These are phyloP conservation scores for Percina caprodes DNA, from an alignment of 2,113 vertebrate genomes.

Conservation along the genomic window DNA sequence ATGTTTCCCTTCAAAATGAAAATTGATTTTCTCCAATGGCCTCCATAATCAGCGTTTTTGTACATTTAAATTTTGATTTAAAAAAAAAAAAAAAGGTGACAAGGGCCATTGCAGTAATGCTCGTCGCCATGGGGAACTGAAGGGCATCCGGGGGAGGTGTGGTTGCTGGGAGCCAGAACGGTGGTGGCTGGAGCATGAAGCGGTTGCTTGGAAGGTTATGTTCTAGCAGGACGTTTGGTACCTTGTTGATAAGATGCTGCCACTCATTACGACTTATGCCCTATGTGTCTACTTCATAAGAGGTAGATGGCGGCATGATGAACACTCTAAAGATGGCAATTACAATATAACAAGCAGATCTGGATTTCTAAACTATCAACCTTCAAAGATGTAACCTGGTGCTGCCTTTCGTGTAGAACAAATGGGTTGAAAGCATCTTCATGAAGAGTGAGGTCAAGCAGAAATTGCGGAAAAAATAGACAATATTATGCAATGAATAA, in stretches of 20 bases:
- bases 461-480: background rate
- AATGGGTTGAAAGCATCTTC: background rate
- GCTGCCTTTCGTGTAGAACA: background rate
- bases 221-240: background rate
- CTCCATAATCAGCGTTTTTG: conserved; percentile 68
- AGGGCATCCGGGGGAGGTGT: conserved; percentile 14
- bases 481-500: background rate
- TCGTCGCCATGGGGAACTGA: conserved; percentile 36
- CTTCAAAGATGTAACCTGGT: background rate
- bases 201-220: conserved; percentile 1
- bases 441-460: background rate
- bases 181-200: background rate
- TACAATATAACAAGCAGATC: background rate
- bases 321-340: conserved; percentile 8
- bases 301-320: too few species aligned
- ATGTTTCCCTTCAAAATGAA: conserved; percentile 79
- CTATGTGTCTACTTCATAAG: conserved; percentile 4
- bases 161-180: too few species aligned
- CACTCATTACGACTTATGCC: background rate
- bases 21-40: conserved; percentile 79
- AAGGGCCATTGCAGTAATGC: conserved; percentile 35
- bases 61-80: conserved; percentile 75
- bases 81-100: conserved; percentile 38
- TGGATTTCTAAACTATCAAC: background rate
- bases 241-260: conserved; percentile 9